Percentiles rank a stretch among this genome's conserved stretches.
phyloP scores from a whole-genome alignment of 1,140 invertebrate genomes.

The honey bee (Apis mellifera) region DNA sequence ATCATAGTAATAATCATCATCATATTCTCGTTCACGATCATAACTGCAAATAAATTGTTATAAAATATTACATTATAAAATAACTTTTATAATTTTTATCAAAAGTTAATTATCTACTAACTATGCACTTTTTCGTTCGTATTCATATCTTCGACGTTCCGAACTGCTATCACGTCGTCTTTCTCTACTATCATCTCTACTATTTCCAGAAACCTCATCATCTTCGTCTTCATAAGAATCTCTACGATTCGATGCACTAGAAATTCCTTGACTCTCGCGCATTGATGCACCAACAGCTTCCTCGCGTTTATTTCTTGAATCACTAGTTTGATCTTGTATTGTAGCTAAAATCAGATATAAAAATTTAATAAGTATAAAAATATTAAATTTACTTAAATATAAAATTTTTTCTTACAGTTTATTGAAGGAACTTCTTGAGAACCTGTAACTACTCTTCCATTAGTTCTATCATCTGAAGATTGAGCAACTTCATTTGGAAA shows the following conservation, averaged over 20 bases:
- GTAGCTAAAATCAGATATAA: conserved; percentile 48
- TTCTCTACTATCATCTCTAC: conserved; percentile 77
- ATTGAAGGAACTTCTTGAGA: conserved; percentile 72
- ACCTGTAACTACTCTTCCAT: conserved; percentile 76
- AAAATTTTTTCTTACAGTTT: conserved; percentile 61
- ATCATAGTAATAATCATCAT: conserved; percentile 81
- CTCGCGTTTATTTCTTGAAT: conserved; percentile 75
- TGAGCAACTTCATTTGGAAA: conserved; percentile 72
- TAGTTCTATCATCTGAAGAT: conserved; percentile 67
- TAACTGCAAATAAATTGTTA: conserved; percentile 66
- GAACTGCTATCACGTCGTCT: conserved; percentile 74
- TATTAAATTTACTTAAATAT: background rate
- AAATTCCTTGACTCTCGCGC: conserved; percentile 67
- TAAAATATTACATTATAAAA: background rate
- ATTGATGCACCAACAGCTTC: conserved; percentile 78
- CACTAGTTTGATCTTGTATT: conserved; percentile 69
- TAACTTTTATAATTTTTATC: background rate
- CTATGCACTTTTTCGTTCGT: conserved; percentile 74
- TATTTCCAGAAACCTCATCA: conserved; percentile 77
- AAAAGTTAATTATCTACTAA: conserved; percentile 56
- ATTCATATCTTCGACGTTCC: conserved; percentile 74
- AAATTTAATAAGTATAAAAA: background rate
- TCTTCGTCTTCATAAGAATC: conserved; percentile 78
- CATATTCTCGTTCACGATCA: conserved; percentile 76
- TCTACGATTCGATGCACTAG: conserved; percentile 70